Evolutionary conservation across 2,797 vertebrate species (phyloP).

Genomic region (Neosilurus mollespiculum): DNA sequence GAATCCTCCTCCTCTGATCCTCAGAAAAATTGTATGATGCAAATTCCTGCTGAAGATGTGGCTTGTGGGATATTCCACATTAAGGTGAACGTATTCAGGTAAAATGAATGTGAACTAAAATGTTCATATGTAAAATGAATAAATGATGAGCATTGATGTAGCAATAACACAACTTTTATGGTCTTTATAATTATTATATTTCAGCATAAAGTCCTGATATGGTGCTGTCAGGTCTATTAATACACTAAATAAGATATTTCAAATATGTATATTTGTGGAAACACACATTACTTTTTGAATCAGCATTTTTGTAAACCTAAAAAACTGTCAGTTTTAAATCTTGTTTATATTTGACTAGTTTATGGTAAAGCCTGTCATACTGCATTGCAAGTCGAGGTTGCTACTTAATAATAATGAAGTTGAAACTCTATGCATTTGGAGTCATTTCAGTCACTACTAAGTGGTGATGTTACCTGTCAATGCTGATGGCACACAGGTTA

Average conservation of each 20-base stretch:
- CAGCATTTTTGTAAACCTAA: too few species aligned
- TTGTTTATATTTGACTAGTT: neutral
- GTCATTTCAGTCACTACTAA: neutral
- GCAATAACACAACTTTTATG: neutral
- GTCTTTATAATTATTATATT: neutral
- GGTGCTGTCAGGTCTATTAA: neutral
- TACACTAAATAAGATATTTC: neutral
- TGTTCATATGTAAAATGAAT: neutral
- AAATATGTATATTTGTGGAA: too few species aligned
- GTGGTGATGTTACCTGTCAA: slow-evolving; percentile 83
- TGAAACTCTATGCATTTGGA: neutral
- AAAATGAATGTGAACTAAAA: neutral
- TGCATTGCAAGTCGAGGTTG: neutral
- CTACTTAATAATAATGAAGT: neutral
- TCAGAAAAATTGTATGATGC: neutral
- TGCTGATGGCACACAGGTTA: slow-evolving; percentile 96
- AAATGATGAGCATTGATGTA: neutral
- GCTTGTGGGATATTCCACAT: too few species aligned
- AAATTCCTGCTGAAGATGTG: neutral
- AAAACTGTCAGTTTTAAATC: neutral
- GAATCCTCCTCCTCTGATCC: too few species aligned
- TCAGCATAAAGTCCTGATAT: neutral
- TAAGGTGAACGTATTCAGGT: neutral
- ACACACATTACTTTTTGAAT: neutral
- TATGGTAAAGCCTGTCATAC: neutral